Evolutionary conservation across 1,140 invertebrate species (phyloP).

Genomic region (Brachionus plicatilis): DNA sequence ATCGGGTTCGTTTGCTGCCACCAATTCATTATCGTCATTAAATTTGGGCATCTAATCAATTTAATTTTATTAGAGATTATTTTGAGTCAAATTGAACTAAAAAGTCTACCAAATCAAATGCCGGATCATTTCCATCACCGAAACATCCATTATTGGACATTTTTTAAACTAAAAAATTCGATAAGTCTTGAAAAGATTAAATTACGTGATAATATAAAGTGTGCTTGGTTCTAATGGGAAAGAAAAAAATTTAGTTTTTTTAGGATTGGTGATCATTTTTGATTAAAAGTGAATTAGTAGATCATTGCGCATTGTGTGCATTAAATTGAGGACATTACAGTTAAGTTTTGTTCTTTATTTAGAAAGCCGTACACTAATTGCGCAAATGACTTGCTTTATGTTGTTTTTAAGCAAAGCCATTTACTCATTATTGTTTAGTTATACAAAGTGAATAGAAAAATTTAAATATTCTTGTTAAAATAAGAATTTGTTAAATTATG

Average conservation of each 20-base stretch:
- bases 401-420: neutral
- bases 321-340: neutral
- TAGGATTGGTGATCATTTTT: neutral
- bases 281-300: neutral
- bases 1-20: neutral
- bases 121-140: neutral
- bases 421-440: neutral
- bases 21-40: neutral
- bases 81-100: neutral
- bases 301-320: neutral
- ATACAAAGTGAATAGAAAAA: neutral
- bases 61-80: neutral
- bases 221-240: neutral
- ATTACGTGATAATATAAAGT: neutral
- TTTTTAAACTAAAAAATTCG: neutral
- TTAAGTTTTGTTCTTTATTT: neutral
- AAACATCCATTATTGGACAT: constrained; percentile 34
- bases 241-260: neutral
- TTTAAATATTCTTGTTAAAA: neutral
- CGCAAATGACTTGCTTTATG: neutral
- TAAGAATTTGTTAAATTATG: neutral
- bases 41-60: neutral
- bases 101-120: neutral
- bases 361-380: neutral
- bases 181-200: neutral